Evolutionary conservation across 30 jellyfish, hydroid and myxozoan genomes (phyloP).

Genomic region (Mastigias papua): DNA sequence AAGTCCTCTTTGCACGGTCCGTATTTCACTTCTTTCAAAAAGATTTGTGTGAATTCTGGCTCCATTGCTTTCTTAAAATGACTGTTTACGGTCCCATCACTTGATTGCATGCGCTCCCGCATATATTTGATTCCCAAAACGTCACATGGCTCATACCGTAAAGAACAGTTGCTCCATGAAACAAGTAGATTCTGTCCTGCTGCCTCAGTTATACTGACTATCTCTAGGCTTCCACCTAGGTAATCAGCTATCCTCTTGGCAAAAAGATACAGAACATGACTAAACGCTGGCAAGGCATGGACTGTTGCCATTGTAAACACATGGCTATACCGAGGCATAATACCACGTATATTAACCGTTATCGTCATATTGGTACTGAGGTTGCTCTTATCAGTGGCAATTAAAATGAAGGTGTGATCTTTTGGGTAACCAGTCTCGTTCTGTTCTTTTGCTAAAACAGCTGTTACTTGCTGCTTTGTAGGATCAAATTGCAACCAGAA

Average conservation of each 20-base stretch:
- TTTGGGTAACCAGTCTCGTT: conserved; percentile 14
- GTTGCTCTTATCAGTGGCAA: conserved; percentile 71
- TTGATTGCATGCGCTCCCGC: conserved; percentile 41
- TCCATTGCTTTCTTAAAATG: conserved; percentile 43
- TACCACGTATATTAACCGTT: conserved; percentile 31
- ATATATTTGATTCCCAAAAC: conserved; percentile 44
- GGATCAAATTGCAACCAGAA: conserved; percentile 81
- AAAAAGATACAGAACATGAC: conserved; percentile 45
- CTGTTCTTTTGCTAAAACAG: conserved; percentile 38
- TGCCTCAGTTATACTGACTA: conserved; percentile 42
- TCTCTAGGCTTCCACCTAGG: conserved; percentile 62
- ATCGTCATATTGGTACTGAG: conserved; percentile 51
- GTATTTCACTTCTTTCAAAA: conserved; percentile 30
- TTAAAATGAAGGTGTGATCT: conserved; percentile 26
- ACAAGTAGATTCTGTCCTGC: conserved; percentile 51
- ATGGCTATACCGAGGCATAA: conserved; percentile 53
- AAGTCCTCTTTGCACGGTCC: conserved; percentile 81
- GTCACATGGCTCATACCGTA: conserved; percentile 82
- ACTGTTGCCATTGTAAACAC: conserved; percentile 51
- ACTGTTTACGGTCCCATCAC: conserved; percentile 16
- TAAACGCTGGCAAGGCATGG: background rate
- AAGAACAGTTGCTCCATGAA: conserved; percentile 81
- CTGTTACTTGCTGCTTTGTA: conserved; percentile 26
- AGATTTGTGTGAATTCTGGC: conserved; percentile 71
- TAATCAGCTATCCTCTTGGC: conserved; percentile 66